A percentile compares a stretch with the other conserved stretches of the same genome.
These are phyloP conservation scores for Nothobranchius furzeri DNA, from an alignment of 2,113 vertebrate genomes.

Conservation along the genomic window DNA sequence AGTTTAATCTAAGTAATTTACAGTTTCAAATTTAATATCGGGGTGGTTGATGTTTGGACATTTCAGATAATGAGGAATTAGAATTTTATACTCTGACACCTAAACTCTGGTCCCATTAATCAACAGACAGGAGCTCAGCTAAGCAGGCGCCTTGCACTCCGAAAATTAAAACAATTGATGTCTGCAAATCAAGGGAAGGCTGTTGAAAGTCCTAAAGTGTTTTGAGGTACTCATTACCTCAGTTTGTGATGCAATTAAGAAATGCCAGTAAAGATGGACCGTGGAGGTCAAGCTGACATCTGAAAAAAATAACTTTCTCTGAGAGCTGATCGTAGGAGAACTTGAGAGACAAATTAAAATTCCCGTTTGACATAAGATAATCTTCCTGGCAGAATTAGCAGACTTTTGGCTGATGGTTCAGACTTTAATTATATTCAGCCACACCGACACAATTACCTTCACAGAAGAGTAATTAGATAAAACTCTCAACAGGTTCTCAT, in stretches of 20 bases:
- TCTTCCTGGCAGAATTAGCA: neutral
- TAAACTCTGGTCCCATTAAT: neutral
- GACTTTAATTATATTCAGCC: neutral
- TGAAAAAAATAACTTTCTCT: constrained; percentile 1
- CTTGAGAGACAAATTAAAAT: neutral
- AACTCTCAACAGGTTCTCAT: neutral
- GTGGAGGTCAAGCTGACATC: neutral
- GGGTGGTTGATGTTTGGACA: neutral
- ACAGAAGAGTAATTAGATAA: neutral
- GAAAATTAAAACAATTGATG: constrained; percentile 6
- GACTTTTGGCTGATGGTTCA: neutral
- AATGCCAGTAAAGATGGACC: constrained; percentile 7
- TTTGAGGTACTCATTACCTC: constrained; percentile 2
- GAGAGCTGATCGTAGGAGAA: neutral
- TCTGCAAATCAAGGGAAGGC: neutral
- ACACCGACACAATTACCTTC: neutral
- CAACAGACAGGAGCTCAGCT: neutral
- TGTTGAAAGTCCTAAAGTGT: neutral
- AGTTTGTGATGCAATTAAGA: constrained; percentile 16
- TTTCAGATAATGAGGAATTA: neutral
- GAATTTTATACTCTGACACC: neutral
- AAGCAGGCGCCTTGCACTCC: neutral
- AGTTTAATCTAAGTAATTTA: too few relatives aligned
- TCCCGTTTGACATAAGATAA: neutral
- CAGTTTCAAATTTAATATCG: too few relatives aligned